Base-by-base conservation (phyloP, 2,888 invertebrate genomes). In the Eumacrocentrus americanus region DNA sequence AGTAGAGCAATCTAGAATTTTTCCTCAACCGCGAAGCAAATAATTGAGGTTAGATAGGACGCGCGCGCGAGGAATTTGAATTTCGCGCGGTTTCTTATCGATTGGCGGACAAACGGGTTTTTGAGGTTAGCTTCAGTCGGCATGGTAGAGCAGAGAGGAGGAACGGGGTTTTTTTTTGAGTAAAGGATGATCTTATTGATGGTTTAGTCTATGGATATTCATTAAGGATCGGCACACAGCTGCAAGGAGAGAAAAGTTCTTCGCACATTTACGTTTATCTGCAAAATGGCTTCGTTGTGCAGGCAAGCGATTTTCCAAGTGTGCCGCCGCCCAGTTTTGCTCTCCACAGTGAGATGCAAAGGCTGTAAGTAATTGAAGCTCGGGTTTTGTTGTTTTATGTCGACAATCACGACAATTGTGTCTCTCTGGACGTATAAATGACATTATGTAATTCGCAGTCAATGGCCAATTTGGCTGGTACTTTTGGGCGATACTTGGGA, bases 211-310 rank as follows among this genome's bases (percentile, higher is more conserved):
- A n/a, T n/a, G n/a, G n/a, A n/a, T n/a, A n/a, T n/a, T n/a, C n/a
- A n/a, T n/a, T n/a, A n/a, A n/a, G n/a, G 51, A 38, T 38, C 37
- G 38, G 38, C 51, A 52, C 18, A n/a, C 23, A 52, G 38, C 38
- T 11, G 22, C 11, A 7, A 38, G 11, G 18, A 38, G n/a, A n/a
- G n/a, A n/a, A n/a, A n/a, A n/a, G n/a, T n/a, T n/a, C n/a, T n/a
- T n/a, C n/a, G n/a, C n/a, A n/a, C n/a, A n/a, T n/a, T n/a, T n/a
- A n/a, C n/a, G n/a, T n/a, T n/a, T n/a, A n/a, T n/a, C n/a, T 60
- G 61, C 64, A 85, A 85, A 87, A 91, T 91, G 91, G 90, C 91
- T 83, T 89, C 90, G 72, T 82, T 91, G 80, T 90, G 89, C 83
- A 87, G 89, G 83, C 88, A 88, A 85, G 84, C 89, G 81, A 82